Evolutionary conservation across 2,888 invertebrate genomes (phyloP).

Genomic region (Ophonus ardosiacus): DNA sequence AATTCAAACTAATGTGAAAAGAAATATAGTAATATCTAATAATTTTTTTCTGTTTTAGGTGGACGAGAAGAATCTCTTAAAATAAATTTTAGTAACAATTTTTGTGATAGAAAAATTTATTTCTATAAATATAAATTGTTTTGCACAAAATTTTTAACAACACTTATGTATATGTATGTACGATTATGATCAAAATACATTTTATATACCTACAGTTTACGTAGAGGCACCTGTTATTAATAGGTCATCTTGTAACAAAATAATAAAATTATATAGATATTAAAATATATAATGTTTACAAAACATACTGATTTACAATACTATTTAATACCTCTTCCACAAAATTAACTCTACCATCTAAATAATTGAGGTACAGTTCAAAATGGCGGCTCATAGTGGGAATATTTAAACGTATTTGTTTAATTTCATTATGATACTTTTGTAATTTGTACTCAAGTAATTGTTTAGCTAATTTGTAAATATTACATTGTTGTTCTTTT

Average conservation of each 20-base stretch:
- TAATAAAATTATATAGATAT: slow-evolving; percentile 43
- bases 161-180: slow-evolving; percentile 41
- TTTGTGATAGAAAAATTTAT: slow-evolving; percentile 58
- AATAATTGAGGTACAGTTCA: slow-evolving; percentile 60
- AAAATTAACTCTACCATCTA: slow-evolving; percentile 64
- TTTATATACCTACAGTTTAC: slow-evolving; percentile 59
- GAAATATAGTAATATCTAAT: background rate
- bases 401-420: slow-evolving; percentile 29
- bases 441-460: slow-evolving; percentile 61
- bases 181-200: slow-evolving; percentile 50
- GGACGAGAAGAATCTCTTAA: slow-evolving; percentile 16
- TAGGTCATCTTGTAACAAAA: slow-evolving; percentile 59
- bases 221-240: slow-evolving; percentile 61
- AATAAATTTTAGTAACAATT: slow-evolving; percentile 57
- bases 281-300: slow-evolving; percentile 61
- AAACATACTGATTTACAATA: slow-evolving; percentile 22
- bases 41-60: slow-evolving; percentile 53
- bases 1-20: no score
- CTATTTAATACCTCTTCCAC: slow-evolving; percentile 57
- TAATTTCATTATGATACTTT: slow-evolving; percentile 20
- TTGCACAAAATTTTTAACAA: slow-evolving; percentile 54
- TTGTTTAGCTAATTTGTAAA: slow-evolving; percentile 60
- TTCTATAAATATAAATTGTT: slow-evolving; percentile 49
- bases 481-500: slow-evolving; percentile 56
- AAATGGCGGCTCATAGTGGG: slow-evolving; percentile 56